Base-by-base conservation (phyloP, 2,888 invertebrate species). In the Isoperla grammatica region DNA sequence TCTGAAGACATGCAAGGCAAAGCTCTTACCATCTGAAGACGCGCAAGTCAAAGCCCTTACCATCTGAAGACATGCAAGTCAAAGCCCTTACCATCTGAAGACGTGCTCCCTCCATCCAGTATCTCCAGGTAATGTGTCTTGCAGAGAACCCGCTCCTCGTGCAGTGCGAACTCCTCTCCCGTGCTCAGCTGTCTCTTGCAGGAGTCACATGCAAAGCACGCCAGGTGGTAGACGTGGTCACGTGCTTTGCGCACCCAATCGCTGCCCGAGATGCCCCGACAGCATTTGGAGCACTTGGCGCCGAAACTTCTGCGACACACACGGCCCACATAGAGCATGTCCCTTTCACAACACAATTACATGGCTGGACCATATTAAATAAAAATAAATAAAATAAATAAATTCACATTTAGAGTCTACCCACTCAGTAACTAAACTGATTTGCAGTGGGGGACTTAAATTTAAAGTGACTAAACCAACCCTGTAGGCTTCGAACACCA, bases 171-270 rank as follows among this genome's bases (percentile, higher is more conserved):
- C 79, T 98, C 96, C 75, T 97, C 96, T 4, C 96, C 96, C 1
- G 94, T 95, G 66, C 90, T 91, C 61, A 95, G 80, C 76, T 95
- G 95, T 35, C 94, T 82, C 68, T 93, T 92, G 75, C 95, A 95
- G 61, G 93, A 91, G 75, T 97, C 95, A 76, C 98, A 98, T 17
- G 97, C 95, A 78, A 99, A 99, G 78, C 99, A 99, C 50, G 98
- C 98, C 74, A 99, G 81, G 78, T 99, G 98, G 79, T 96, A 99
- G 35, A 98, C 94, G 74, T 91, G 87, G 71, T 92, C 90, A 56
- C 92, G 81, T 37, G 98, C 98, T 72, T 95, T 87, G 64, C 98
- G 82, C 70, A 99, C 97, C 98, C 98, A 99, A 78, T 98, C 98
- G 46, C 93, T 91, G 15, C 96, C 86, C 15, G 93, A 91, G 71